Conservation (phyloP, 2,888 invertebrate genomes). For the Lycaena phlaeas region DNA sequence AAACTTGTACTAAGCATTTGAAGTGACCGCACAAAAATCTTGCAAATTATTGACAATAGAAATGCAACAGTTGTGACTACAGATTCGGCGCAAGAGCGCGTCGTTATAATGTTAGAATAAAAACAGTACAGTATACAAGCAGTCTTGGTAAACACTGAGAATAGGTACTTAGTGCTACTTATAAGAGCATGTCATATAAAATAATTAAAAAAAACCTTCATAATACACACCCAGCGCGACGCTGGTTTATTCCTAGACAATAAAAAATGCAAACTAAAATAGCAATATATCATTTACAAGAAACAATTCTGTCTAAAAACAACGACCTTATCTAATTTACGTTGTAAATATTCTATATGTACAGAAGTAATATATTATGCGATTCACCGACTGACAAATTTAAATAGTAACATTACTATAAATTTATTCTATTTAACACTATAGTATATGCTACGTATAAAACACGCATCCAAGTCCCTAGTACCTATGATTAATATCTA, state of each 20-base stretch:
- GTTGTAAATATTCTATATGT: conserved; percentile 58
- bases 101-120: conserved; percentile 48
- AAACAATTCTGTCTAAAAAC: conserved; percentile 65
- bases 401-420: conserved; percentile 67
- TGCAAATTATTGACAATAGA: conserved; percentile 63
- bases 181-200: conserved; percentile 62
- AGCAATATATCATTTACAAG: conserved; percentile 68
- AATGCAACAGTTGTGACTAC: conserved; percentile 71
- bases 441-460: conserved; percentile 69
- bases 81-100: conserved; percentile 41
- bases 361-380: conserved; percentile 71
- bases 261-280: conserved; percentile 73
- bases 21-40: conserved; percentile 42
- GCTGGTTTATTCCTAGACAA: conserved; percentile 52
- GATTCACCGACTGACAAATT: conserved; percentile 59
- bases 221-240: conserved; percentile 56
- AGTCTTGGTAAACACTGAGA: conserved; percentile 72
- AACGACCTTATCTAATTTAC: conserved; percentile 42
- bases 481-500: conserved; percentile 57
- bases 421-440: conserved; percentile 63
- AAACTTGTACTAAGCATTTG: conserved; percentile 19
- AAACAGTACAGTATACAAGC: conserved; percentile 68
- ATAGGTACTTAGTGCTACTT: conserved; percentile 67
- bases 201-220: conserved; percentile 53
- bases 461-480: conserved; percentile 70